A percentile compares a stretch with the other conserved stretches of the same genome.
Evolutionary conservation across 2,113 vertebrate genomes (phyloP).

Genomic region (Chrysemys picta): DNA sequence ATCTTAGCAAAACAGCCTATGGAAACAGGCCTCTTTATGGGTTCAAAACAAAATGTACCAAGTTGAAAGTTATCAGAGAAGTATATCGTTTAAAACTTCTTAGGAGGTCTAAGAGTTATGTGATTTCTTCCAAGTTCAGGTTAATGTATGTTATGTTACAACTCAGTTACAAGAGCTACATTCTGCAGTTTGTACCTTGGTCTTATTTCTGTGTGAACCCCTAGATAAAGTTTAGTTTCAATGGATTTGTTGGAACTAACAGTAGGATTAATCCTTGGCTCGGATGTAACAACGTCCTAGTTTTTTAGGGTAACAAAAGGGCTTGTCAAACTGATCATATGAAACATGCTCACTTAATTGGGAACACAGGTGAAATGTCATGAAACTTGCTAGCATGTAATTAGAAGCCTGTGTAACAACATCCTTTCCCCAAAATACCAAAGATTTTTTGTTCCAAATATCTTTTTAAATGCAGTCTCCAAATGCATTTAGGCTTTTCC

Average conservation of each 20-base stretch:
- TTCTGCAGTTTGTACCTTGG: background rate
- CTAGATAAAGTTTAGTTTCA: background rate
- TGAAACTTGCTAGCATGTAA: background rate
- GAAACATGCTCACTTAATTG: background rate
- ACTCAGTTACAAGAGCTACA: background rate
- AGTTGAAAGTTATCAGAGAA: background rate
- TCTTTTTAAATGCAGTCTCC: background rate
- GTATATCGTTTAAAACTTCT: background rate
- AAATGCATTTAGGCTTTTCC: background rate
- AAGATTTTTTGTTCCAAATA: background rate
- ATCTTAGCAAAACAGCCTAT: background rate
- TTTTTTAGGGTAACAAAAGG: background rate
- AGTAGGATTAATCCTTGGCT: background rate
- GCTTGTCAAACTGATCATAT: background rate
- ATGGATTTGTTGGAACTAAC: background rate
- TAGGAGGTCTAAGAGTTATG: background rate
- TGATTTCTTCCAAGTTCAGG: background rate
- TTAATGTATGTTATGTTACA: background rate
- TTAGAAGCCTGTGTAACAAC: background rate
- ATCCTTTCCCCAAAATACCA: background rate
- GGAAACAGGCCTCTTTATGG: background rate
- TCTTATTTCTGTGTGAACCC: background rate
- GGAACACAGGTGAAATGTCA: background rate
- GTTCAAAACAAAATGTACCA: background rate
- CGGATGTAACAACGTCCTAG: background rate